These are phyloP conservation scores for Herpailurus yagouaroundi DNA, from an alignment of 2,113 vertebrate genomes.

Conservation along the genomic window DNA sequence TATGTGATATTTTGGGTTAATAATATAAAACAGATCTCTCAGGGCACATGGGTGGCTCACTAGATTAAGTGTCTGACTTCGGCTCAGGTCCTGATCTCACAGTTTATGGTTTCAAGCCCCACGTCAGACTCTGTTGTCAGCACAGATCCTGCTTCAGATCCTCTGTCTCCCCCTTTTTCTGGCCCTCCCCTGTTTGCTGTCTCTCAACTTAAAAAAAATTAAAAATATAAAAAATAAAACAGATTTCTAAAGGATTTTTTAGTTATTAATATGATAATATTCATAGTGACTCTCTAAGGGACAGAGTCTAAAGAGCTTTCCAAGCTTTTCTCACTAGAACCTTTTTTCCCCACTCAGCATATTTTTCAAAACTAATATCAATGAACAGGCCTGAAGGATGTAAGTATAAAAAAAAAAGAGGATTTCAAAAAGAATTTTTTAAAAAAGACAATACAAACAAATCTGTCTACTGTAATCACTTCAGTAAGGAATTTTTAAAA, in stretches of 20 bases:
- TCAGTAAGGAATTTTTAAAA: background rate
- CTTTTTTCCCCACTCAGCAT: background rate
- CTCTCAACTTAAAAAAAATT: too few species aligned
- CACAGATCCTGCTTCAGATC: too few species aligned
- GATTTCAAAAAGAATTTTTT: background rate
- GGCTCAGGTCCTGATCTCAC: too few species aligned
- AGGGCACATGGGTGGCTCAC: too few species aligned
- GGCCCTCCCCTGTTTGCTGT: too few species aligned
- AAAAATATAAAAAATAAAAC: background rate
- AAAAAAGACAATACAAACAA: background rate
- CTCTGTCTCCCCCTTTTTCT: too few species aligned
- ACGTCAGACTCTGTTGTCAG: too few species aligned
- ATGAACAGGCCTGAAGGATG: background rate
- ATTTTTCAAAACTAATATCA: conserved; percentile 35
- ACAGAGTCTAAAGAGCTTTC: background rate
- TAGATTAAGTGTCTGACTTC: too few species aligned
- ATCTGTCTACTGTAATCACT: background rate
- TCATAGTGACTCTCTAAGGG: background rate
- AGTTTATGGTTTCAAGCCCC: too few species aligned
- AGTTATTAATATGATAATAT: background rate
- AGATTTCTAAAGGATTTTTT: background rate
- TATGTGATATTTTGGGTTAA: background rate
- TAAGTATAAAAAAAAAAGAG: background rate
- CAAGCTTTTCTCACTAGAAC: background rate
- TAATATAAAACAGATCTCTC: background rate